phyloP scores from a whole-genome alignment of 2,113 vertebrate species.

The Pelmatolapia mariae region DNA sequence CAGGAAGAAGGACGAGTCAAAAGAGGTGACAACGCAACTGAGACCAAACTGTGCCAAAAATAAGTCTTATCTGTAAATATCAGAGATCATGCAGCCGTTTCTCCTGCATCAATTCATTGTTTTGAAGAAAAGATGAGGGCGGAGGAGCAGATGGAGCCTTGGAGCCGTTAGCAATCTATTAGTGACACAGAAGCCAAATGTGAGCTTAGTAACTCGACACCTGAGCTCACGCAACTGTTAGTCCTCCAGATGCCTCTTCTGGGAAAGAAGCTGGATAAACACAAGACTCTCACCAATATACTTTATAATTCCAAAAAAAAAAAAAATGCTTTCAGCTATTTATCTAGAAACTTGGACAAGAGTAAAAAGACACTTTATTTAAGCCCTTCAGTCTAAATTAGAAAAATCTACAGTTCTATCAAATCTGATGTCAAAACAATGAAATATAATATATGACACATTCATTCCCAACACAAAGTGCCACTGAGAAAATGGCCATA shows the following conservation, averaged over 20 bases:
- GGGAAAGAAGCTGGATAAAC: neutral
- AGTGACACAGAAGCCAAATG: constrained; percentile 39
- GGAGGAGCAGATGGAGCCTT: constrained; percentile 15
- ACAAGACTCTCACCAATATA: neutral
- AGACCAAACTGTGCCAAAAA: neutral
- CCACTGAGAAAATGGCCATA: accelerated
- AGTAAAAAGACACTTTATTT: neutral
- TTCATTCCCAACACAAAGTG: neutral
- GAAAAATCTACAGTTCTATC: neutral
- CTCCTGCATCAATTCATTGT: neutral
- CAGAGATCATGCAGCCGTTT: neutral
- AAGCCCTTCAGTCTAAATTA: neutral
- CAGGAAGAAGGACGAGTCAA: neutral
- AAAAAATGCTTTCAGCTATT: neutral
- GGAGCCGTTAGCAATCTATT: constrained; percentile 14
- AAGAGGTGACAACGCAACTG: neutral
- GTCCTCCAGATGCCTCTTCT: neutral
- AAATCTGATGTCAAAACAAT: neutral
- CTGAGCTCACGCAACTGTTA: constrained; percentile 23
- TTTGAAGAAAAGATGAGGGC: neutral
- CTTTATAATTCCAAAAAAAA: neutral
- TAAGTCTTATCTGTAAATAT: neutral
- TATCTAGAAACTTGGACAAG: neutral
- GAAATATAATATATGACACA: neutral
- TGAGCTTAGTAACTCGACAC: constrained; percentile 34